These are phyloP conservation scores for Zaprionus lachaisei DNA, from an alignment of 1,140 invertebrate genomes.

Conservation along the genomic window DNA sequence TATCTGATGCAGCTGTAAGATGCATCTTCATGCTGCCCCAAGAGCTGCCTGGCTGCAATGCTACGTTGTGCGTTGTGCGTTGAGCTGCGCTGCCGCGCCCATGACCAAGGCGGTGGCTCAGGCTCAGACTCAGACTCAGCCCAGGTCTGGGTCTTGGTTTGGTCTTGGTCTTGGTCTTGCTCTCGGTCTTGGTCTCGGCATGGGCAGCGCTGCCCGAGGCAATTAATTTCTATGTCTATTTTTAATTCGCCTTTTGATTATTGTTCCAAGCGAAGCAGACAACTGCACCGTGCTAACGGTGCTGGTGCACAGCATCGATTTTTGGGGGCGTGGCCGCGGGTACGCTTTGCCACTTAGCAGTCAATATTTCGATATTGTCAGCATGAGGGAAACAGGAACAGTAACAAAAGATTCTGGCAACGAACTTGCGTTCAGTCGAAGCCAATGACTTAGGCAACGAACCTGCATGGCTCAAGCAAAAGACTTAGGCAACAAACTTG, in stretches of 20 bases:
- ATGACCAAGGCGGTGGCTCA: slow-evolving; percentile 14
- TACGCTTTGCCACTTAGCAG: neutral
- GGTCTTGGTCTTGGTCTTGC: neutral
- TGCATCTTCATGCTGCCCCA: slow-evolving; percentile 51
- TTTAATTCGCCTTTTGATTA: slow-evolving; percentile 65
- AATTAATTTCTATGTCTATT: slow-evolving; percentile 77
- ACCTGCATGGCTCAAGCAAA: neutral
- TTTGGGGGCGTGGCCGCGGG: neutral
- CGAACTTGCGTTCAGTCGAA: neutral
- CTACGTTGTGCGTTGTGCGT: slow-evolving; percentile 10
- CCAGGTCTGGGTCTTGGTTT: neutral
- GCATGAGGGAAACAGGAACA: neutral
- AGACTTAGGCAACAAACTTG: slow-evolving; percentile 1
- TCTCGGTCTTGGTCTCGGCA: neutral
- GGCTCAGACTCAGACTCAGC: neutral
- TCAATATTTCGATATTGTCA: slow-evolving; percentile 12
- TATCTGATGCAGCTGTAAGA: slow-evolving; percentile 64
- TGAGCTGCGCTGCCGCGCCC: slow-evolving; percentile 36
- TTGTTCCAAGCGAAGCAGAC: slow-evolving; percentile 22
- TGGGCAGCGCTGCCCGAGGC: slow-evolving; percentile 49
- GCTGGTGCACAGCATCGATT: slow-evolving; percentile 8
- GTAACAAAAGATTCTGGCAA: neutral
- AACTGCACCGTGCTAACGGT: slow-evolving; percentile 36
- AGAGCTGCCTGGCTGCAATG: slow-evolving; percentile 49
- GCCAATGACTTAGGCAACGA: slow-evolving; percentile 3